Evolutionary conservation across 2,888 invertebrate genomes (phyloP).

Genomic region (Palloptera scutellata): DNA sequence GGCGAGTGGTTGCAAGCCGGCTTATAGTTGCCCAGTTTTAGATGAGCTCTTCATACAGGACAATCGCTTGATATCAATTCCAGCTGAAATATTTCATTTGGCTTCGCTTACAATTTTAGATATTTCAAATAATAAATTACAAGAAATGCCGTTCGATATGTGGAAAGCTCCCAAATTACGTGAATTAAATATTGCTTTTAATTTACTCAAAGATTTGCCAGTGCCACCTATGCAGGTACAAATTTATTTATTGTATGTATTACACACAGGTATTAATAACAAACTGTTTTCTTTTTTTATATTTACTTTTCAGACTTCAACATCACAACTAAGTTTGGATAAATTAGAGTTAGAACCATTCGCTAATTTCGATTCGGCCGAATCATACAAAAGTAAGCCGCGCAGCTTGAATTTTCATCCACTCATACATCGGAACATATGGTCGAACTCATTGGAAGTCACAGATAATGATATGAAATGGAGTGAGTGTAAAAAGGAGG

Average conservation of each 20-base stretch:
- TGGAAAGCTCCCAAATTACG: slow-evolving; percentile 87
- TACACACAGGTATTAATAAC: no score
- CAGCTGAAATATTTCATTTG: slow-evolving; percentile 82
- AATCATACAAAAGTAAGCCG: slow-evolving; percentile 44
- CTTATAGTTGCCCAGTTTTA: slow-evolving; percentile 77
- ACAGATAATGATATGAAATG: slow-evolving; percentile 71
- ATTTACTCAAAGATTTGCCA: slow-evolving; percentile 81
- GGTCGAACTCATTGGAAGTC: slow-evolving; percentile 74
- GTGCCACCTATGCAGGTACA: slow-evolving; percentile 62
- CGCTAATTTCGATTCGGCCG: slow-evolving; percentile 47
- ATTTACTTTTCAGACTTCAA: slow-evolving; percentile 46
- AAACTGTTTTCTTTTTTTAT: no score
- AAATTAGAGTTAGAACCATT: slow-evolving; percentile 56
- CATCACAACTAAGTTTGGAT: slow-evolving; percentile 56
- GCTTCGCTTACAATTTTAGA: slow-evolving; percentile 83
- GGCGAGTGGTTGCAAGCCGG: slow-evolving; percentile 38
- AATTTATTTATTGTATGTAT: background rate
- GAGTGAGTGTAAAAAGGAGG: slow-evolving; percentile 66
- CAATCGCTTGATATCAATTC: slow-evolving; percentile 84
- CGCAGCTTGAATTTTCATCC: slow-evolving; percentile 62
- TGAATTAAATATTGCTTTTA: slow-evolving; percentile 89
- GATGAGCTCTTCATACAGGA: slow-evolving; percentile 94
- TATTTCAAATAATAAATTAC: slow-evolving; percentile 93
- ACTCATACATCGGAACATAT: slow-evolving; percentile 79
- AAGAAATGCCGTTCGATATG: slow-evolving; percentile 80